Base-by-base conservation (phyloP, 2,888 invertebrate genomes). In the Lasioglossum lativentre region DNA sequence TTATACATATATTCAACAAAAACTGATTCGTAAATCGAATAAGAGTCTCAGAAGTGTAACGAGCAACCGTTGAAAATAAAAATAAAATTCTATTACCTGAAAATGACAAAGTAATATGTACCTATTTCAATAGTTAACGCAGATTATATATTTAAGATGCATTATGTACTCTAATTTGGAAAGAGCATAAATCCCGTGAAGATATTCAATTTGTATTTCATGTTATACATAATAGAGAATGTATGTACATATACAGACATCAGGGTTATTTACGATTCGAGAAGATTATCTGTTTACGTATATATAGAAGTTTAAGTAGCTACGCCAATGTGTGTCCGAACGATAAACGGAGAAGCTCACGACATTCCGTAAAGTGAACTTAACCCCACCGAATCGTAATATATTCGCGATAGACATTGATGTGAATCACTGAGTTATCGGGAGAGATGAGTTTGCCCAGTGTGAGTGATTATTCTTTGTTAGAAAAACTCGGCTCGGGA, bases 401-500 rank as follows among this genome's bases (percentile, higher is more conserved):
- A 75, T 75, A 80, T 75, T 82, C 30, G 12, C 34, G 27, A 42
- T n/a, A 85, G 86, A 87, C 85, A 78, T 82, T 47, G 30, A 56
- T 52, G 83, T 81, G 83, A 83, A 77, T 81, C 70, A 77, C 30
- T 59, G 30, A 76, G 23, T 72, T 40, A 42, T 8, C 14, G 14
- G 47, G 66, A 30, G 83, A 87, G 85, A 96, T 96, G 96, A 95
- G 95, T 78, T 95, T 96, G 76, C 96, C 97, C 4, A 96, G 96
- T 85, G 96, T 97, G 86, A 96, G 96, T 74, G 97, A 97, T 71
- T 98, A 97, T 92, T 96, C 97, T 30, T 96, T 98, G 75, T 96
- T 97, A 5, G 97, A 97, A 91, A 97, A 97, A 95, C 96, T 98
- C 16, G 98, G 98, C 0, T 96, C 96, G 30, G 98, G 98, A 2